Conservation (phyloP, 2,888 invertebrate genomes). For the Dendrolimus houi region DNA sequence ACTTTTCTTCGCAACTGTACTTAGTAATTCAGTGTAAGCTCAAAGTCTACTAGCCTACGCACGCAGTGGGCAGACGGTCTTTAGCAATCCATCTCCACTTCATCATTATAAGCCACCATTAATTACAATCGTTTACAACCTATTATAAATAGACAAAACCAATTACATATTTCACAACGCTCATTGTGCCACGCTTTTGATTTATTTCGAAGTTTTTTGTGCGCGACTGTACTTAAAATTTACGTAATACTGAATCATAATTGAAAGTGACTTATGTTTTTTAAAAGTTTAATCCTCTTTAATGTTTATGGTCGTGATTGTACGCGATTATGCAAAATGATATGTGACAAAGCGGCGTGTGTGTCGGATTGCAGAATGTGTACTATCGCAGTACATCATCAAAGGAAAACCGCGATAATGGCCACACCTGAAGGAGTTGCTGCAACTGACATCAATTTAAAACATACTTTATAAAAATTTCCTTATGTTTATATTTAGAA, state of each 20-base stretch:
- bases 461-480: not conserved
- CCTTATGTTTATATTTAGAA: not conserved
- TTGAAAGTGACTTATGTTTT: constrained; percentile 34
- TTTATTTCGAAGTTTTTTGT: constrained; percentile 45
- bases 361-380: no score
- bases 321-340: not conserved
- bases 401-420: not conserved
- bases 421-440: not conserved
- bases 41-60: constrained; percentile 38
- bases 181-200: constrained; percentile 29
- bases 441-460: not conserved
- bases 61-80: constrained; percentile 48
- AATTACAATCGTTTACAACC: constrained; percentile 61
- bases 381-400: not conserved
- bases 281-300: constrained; percentile 6
- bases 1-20: not conserved
- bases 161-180: constrained; percentile 47
- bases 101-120: constrained; percentile 45
- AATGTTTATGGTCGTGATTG: not conserved
- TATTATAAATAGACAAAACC: constrained; percentile 65
- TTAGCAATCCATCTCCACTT: constrained; percentile 37
- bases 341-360: not conserved
- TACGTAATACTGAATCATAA: constrained; percentile 26
- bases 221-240: constrained; percentile 27
- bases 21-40: not conserved